Conservation (phyloP, 2,797 vertebrate species). For the Cossypha niveicapilla region DNA sequence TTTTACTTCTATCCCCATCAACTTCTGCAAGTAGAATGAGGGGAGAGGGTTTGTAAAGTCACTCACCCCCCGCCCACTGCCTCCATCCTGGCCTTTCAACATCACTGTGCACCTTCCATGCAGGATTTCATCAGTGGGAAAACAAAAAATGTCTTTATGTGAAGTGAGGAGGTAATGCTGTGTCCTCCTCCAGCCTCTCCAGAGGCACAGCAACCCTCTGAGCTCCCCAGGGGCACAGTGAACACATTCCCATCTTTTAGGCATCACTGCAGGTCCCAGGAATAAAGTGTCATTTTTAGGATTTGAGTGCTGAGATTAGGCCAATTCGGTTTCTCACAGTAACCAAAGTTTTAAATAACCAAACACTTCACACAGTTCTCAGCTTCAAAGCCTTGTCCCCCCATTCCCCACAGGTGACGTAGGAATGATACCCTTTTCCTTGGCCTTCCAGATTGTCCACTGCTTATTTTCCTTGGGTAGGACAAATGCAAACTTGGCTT, state of each 20-base stretch:
- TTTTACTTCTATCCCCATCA: neutral
- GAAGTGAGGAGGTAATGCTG: neutral
- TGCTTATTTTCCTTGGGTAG: neutral
- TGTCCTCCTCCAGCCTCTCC: neutral
- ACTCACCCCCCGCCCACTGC: neutral
- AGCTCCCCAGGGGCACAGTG: neutral
- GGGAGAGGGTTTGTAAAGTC: neutral
- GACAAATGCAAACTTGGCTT: neutral
- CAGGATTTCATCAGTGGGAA: neutral
- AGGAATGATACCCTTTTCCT: neutral
- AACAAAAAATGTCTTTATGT: neutral
- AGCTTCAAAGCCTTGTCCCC: neutral
- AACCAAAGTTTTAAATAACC: neutral
- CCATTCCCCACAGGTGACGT: neutral
- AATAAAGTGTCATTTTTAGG: neutral
- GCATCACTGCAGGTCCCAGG: neutral
- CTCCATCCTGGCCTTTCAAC: neutral
- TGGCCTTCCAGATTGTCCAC: neutral
- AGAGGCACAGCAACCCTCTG: neutral
- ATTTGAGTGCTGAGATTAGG: neutral
- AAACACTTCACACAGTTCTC: neutral
- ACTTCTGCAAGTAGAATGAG: fast-evolving
- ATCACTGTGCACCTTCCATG: fast-evolving
- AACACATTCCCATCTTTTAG: neutral
- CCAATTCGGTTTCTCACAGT: neutral